Evolutionary conservation across 2,797 vertebrate species (phyloP).

Genomic region (Austrolebias charrua): DNA sequence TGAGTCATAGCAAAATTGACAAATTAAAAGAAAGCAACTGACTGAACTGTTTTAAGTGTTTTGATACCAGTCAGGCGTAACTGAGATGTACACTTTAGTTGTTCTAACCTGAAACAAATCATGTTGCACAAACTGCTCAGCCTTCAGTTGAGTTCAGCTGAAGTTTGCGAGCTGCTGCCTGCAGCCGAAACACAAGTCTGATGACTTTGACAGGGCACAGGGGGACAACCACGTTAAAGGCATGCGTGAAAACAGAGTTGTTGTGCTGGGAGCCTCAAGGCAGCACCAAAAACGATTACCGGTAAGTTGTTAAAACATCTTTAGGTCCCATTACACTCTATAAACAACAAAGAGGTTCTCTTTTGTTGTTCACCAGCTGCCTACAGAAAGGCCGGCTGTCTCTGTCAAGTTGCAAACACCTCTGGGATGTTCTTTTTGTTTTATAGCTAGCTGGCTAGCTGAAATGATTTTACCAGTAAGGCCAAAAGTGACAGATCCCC

Average conservation of each 20-base stretch:
- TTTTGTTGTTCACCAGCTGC: slow-evolving; percentile 61
- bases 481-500: slow-evolving; percentile 35
- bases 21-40: neutral
- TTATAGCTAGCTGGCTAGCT: slow-evolving; percentile 16
- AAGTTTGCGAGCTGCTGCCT: slow-evolving; percentile 21
- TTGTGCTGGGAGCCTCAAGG: slow-evolving; percentile 22
- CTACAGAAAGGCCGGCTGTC: slow-evolving; percentile 20
- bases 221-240: slow-evolving; percentile 56
- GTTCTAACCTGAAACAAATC: neutral
- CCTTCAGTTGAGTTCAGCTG: slow-evolving; percentile 5
- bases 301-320: slow-evolving; percentile 58
- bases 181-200: slow-evolving; percentile 29
- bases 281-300: slow-evolving; percentile 58
- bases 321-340: slow-evolving; percentile 37
- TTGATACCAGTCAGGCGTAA: neutral
- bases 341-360: slow-evolving; percentile 67
- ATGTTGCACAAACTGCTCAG: neutral
- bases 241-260: slow-evolving; percentile 54
- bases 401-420: slow-evolving; percentile 31
- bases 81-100: neutral
- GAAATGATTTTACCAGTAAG: slow-evolving; percentile 42
- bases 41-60: neutral
- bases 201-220: slow-evolving; percentile 33
- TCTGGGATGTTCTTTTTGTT: slow-evolving; percentile 15
- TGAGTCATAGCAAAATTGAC: neutral